Conservation (phyloP, 2,113 vertebrate species). For the Ailurus styani region DNA sequence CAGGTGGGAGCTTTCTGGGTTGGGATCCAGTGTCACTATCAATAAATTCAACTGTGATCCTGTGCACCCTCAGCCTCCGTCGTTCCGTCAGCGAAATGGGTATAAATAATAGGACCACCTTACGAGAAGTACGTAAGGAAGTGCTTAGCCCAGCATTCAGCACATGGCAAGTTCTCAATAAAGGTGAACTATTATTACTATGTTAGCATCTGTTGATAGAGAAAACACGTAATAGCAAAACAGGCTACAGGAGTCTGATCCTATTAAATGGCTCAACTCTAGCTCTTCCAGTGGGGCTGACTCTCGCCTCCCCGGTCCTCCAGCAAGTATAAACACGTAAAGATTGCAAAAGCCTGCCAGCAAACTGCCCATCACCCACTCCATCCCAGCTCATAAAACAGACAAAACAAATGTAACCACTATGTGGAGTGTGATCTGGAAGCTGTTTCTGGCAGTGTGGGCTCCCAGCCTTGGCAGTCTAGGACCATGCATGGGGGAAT, state of each 20-base stretch:
- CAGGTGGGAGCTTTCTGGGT: too few relatives aligned
- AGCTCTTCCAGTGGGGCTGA: neutral
- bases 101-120: neutral
- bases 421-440: neutral
- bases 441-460: neutral
- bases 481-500: fast-evolving
- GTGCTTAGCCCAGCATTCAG: neutral
- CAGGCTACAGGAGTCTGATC: neutral
- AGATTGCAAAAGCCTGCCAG: conserved; percentile 1
- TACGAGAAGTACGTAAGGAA: neutral
- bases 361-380: neutral
- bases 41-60: neutral
- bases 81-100: neutral
- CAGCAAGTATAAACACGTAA: conserved; percentile 35
- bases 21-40: neutral
- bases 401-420: conserved; percentile 30
- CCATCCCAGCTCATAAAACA: conserved; percentile 15
- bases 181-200: neutral
- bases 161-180: neutral
- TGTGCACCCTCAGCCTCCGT: neutral
- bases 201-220: conserved; percentile 2
- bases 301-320: neutral
- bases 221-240: neutral
- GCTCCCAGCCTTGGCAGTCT: neutral
- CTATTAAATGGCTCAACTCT: conserved; percentile 24